Conservation (phyloP, 2,888 invertebrate species). For the Melolontha melolontha region DNA sequence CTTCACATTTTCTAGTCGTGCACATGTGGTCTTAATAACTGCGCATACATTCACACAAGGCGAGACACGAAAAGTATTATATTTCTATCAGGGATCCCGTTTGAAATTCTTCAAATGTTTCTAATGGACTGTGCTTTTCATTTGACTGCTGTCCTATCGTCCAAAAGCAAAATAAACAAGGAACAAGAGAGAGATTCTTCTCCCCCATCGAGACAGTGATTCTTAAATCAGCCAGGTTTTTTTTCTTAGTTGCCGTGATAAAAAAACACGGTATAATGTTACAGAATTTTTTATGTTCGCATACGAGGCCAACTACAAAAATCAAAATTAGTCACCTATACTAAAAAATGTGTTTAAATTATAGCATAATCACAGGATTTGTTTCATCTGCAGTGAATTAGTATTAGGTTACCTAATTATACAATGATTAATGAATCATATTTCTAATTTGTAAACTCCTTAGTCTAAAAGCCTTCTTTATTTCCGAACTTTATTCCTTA, state of each 20-base stretch:
- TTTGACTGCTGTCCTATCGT: conserved; percentile 8
- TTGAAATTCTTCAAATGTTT: conserved; percentile 50
- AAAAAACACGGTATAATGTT: too few species aligned
- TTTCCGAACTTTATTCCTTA: too few species aligned
- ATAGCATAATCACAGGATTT: too few species aligned
- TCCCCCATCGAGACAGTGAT: conserved; percentile 18
- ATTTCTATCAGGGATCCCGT: conserved; percentile 43
- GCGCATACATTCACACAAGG: conserved; percentile 19
- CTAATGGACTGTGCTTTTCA: conserved; percentile 48
- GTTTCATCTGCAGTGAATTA: too few species aligned
- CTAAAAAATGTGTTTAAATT: too few species aligned
- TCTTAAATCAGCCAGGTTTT: conserved; percentile 25
- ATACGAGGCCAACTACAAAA: too few species aligned
- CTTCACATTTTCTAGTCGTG: conserved; percentile 38
- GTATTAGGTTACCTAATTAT: too few species aligned
- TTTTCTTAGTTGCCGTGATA: background rate
- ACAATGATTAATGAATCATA: too few species aligned
- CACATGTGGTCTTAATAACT: conserved; percentile 53
- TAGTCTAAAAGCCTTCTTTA: too few species aligned
- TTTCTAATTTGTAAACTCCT: too few species aligned
- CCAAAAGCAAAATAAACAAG: conserved; percentile 23
- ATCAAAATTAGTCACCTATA: too few species aligned
- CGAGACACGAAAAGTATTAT: conserved; percentile 49
- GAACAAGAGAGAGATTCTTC: conserved; percentile 15
- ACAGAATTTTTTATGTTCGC: too few species aligned